Evolutionary conservation across 2,797 vertebrate species (phyloP).

Genomic region (Tympanoctomys barrerae): DNA sequence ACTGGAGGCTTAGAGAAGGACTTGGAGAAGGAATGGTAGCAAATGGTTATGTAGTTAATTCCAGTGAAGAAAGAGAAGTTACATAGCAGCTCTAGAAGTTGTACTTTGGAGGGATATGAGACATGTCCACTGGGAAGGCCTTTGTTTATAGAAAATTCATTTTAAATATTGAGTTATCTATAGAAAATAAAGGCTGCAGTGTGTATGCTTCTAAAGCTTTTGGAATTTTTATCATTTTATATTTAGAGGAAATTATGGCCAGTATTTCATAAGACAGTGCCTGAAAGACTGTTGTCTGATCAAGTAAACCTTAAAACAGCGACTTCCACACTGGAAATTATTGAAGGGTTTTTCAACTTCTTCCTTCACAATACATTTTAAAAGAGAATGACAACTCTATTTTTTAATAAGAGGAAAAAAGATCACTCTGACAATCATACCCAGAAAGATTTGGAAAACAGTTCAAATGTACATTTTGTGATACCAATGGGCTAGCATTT

Average conservation of each 20-base stretch:
- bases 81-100: slow-evolving; percentile 3
- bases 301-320: background rate
- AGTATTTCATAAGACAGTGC: slow-evolving; percentile 72
- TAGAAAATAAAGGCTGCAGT: slow-evolving; percentile 82
- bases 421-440: slow-evolving; percentile 30
- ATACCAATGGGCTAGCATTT: background rate
- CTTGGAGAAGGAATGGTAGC: background rate
- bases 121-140: slow-evolving; percentile 73
- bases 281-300: slow-evolving; percentile 43
- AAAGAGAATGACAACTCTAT: slow-evolving; percentile 23
- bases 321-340: slow-evolving; percentile 74
- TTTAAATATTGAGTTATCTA: slow-evolving; percentile 79
- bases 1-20: slow-evolving; percentile 66
- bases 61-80: background rate
- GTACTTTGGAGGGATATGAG: slow-evolving; percentile 70
- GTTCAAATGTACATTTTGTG: slow-evolving; percentile 8
- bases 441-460: slow-evolving; percentile 56
- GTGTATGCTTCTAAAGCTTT: slow-evolving; percentile 74
- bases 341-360: slow-evolving; percentile 77
- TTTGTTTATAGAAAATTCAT: slow-evolving; percentile 81
- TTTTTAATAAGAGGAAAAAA: slow-evolving; percentile 72
- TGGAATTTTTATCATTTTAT: slow-evolving; percentile 54
- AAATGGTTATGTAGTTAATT: background rate
- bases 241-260: slow-evolving; percentile 50
- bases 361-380: slow-evolving; percentile 60